A percentile compares a stretch with the other conserved stretches of the same genome.
These are phyloP conservation scores for Mesembrinibis cayennensis DNA, from an alignment of 2,113 vertebrate species.

Conservation along the genomic window DNA sequence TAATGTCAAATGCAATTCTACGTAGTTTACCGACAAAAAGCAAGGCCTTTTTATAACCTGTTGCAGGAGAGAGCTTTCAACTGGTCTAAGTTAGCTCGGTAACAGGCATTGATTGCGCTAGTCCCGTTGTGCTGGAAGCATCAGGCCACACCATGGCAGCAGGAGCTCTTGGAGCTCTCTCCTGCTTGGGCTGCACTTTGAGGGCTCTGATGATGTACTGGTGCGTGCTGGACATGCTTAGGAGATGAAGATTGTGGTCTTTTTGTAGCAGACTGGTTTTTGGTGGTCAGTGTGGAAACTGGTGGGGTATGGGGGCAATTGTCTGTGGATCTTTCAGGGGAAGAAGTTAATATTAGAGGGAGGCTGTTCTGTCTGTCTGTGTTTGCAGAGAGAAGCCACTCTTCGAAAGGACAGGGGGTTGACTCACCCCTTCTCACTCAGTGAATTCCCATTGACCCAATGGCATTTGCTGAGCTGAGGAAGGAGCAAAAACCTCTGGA, in stretches of 20 bases:
- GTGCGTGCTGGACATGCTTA: accelerated
- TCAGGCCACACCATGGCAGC: background rate
- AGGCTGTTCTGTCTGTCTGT: background rate
- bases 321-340: background rate
- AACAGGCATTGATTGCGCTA: background rate
- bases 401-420: accelerated
- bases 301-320: accelerated
- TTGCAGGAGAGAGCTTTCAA: background rate
- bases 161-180: background rate
- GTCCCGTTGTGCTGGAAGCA: background rate
- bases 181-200: background rate
- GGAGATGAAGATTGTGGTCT: background rate
- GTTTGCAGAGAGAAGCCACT: background rate
- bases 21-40: background rate
- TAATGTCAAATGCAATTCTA: background rate
- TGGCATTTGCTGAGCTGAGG: background rate
- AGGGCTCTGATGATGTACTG: background rate
- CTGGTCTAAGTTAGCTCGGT: background rate
- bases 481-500: background rate
- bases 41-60: background rate
- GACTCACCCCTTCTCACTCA: background rate
- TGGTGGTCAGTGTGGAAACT: background rate
- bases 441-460: background rate
- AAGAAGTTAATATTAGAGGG: background rate
- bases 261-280: background rate